Evolutionary conservation across 2,113 vertebrate genomes (phyloP), one percentile per base, ranked within the genome.

Genomic region (Dolichallabes microphthalmus): DNA sequence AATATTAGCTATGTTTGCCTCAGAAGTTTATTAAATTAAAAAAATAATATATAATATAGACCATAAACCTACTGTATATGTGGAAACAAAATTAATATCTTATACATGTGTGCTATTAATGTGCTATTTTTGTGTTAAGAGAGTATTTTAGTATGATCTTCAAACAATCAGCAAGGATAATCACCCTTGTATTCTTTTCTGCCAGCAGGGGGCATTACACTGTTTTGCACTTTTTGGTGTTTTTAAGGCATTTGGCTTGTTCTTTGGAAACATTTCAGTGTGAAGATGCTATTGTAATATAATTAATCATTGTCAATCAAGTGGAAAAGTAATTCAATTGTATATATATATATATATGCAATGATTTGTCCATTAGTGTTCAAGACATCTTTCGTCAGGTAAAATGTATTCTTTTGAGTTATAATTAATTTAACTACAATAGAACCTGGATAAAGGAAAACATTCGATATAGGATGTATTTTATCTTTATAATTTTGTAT

Each of bases 201-300:
- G 84, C 88, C 91, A 92, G 89, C 74, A 91, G 90, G 86, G 89
- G 91, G 89, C 80, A 77, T 83, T 89, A 69, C 25, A 83, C 78
- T 4, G 19, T 89, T 86, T 55, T 53, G 12, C 39, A 32, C 39
- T 74, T 39, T 32, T 82, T 27, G 19, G 19, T 22, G 50, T n/a
- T n/a, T 58, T 2, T 22, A 32, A 27, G 76, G 60, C 76, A 39
- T 39, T 25, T 60, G 4, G 19, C 14, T 50, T 73, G 7, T 83
- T 32, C 6, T 45, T 22, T 10, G 45, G 35, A 45, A 39, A n/a
- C 15, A 4, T 8, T 8, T 81, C 60, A 20, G 9, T 11, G 64
- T 52, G 50, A 75, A 3, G 19, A 39, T 53, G 4, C 6, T 69
- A 8, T 53, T 66, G 19, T 73, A 27, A 35, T 73, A 32, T 71